Base-by-base conservation (phyloP, 2,113 vertebrate genomes). In the Etheostoma cragini region DNA sequence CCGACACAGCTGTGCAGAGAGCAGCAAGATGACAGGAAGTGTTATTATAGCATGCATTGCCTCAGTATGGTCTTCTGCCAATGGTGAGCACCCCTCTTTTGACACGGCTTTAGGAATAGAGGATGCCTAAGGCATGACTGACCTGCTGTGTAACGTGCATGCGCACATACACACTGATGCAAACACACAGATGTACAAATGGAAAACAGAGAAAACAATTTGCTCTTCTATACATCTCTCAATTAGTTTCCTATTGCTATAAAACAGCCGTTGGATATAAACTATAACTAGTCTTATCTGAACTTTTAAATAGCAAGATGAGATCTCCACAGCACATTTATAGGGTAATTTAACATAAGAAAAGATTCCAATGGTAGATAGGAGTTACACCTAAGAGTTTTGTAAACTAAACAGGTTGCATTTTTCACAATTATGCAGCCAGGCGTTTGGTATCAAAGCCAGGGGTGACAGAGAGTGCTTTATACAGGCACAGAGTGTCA, bases 1-100 rank as follows among this genome's bases (percentile, higher is more conserved):
- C 81, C 78, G 86, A 81, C 21, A 21, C 83, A 91, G 88, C 87
- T 91, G 88, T 87, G 72, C 70, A 62, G 46, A 82, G 82, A 79
- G 83, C 71, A 69, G 87, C 74, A 49, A 67, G 45, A 83, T 87
- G 85, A 87, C 74, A 90, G 53, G 65, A 75, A 54, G 49, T 63
- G 65, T 79, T 87, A 77, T 84, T 52, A 86, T 78, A 74, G 65
- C 80, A 78, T 79, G 65, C 63, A 60, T 80, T 79, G 82, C 80
- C 85, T 77, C 64, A 46, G 46, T 52, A 74, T 81, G 66, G 61
- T 64, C 49, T 63, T 57, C 78, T 71, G 61, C 78, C 78, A 80
- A 69, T 22, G 46, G 22, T 74, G 35, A 67, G 35, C 47, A 57
- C 46, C 71, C 26, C 8, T 64, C 56, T 68, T 71, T 60, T 85